Base-by-base conservation (phyloP, 2,888 invertebrate genomes). In the Bhutanitis thaidina region DNA sequence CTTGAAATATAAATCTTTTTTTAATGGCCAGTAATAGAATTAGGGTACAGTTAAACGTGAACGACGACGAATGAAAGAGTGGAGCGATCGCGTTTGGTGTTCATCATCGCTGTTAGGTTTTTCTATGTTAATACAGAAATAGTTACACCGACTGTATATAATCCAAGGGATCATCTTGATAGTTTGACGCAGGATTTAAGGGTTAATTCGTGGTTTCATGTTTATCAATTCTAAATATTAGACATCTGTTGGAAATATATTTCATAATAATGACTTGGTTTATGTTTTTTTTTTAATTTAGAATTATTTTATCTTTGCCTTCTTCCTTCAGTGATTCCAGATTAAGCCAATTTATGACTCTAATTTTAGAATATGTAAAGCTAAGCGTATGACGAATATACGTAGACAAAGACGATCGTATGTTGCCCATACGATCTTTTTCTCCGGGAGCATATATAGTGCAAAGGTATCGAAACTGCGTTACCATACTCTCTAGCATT, bases 1-100 rank as follows among this genome's bases (percentile, higher is more conserved):
- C 27, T 47, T 43, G 14, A 15, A 38, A 15, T 25, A 52, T 47
- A 52, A 47, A 47, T 52, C 52, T 47, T 36, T 43, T 52, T 52
- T 52, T 38, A 47, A 47, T 38, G 38, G 43, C 47, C 43, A 29
- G 38, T 52, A 52, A 52, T 43, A 47, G 43, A 47, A 38, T 47
- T 52, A 52, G 52, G 43, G 38, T 47, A 20, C 38, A 47, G 38
- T 47, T 43, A 43, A 47, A 47, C 34, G 25, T 27, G 41, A 36
- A 45, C 27, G 45, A 41, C 46, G 14, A 43, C 14, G 40, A 51
- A 50, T 50, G 30, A 44, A 51, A 43, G 34, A 52, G 43, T 52
- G 15, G 38, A 46, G 29, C 15, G 38, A 49, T 43, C 43, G 32
- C 43, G 43, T 32, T 29, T 35, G 41, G 45, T 16, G 46, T 46